These are phyloP conservation scores for Odontomyia ornata DNA, from an alignment of 2,888 invertebrate genomes.

Conservation along the genomic window DNA sequence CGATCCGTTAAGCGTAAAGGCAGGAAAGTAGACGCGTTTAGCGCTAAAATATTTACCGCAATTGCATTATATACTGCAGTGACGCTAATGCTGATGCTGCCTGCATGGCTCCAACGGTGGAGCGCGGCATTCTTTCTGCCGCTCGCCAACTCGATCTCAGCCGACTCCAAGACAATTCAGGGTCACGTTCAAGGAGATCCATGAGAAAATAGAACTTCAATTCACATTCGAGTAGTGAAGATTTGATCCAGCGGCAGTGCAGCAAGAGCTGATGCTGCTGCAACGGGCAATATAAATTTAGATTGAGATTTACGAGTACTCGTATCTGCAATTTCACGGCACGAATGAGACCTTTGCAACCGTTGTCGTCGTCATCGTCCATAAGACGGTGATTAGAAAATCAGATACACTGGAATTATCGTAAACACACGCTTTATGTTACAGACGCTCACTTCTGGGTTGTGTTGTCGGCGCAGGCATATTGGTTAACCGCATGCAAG, in stretches of 20 bases:
- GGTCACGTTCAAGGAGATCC: conserved; percentile 37
- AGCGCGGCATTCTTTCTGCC: background rate
- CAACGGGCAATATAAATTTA: background rate
- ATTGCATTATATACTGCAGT: conserved; percentile 4
- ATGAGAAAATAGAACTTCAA: conserved; percentile 30
- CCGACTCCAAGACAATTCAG: conserved; percentile 14
- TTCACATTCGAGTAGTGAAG: background rate
- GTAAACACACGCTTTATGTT: background rate
- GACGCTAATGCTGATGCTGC: too few relatives aligned
- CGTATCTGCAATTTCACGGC: background rate
- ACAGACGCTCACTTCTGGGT: background rate
- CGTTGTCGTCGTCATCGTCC: background rate
- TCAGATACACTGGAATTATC: background rate
- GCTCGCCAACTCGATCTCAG: background rate
- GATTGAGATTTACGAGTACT: background rate
- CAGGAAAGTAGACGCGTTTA: background rate
- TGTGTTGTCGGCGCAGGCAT: background rate
- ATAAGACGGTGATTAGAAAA: background rate
- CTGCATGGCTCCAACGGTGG: background rate
- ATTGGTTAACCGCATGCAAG: conserved; percentile 33
- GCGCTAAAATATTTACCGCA: conserved; percentile 5
- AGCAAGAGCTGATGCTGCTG: background rate
- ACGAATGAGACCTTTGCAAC: background rate
- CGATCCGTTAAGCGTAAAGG: conserved; percentile 2
- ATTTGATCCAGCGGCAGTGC: background rate